Conservation (phyloP, 2,888 invertebrate genomes). For the Idaea aversata region DNA sequence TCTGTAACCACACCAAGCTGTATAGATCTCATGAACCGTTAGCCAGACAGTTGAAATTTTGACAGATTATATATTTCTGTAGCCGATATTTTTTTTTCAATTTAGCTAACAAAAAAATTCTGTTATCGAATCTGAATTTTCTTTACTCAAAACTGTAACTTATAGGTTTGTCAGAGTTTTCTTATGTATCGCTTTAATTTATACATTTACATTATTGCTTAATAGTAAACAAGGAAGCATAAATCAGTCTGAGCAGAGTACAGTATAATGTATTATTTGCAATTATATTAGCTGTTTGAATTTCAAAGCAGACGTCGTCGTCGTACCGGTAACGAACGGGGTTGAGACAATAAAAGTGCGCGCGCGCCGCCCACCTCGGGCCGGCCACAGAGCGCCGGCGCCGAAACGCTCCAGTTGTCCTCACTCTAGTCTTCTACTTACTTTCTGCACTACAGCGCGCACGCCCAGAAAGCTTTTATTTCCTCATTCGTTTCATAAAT, state of each 20-base stretch:
- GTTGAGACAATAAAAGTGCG: constrained; percentile 56
- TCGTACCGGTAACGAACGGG: constrained; percentile 39
- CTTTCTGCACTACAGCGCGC: constrained; percentile 2
- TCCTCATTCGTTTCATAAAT: neutral
- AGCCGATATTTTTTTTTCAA: no score
- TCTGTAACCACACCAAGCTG: no score
- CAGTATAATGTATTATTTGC: constrained; percentile 44
- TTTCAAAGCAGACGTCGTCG: constrained; percentile 48
- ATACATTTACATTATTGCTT: neutral
- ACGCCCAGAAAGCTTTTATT: neutral
- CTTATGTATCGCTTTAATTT: neutral
- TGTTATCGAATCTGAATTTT: neutral
- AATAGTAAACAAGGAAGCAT: constrained; percentile 30
- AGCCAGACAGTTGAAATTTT: no score
- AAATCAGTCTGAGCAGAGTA: constrained; percentile 27
- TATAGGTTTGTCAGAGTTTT: constrained; percentile 22
- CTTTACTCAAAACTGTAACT: constrained; percentile 8
- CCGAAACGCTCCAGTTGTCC: constrained; percentile 72
- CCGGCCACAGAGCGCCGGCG: constrained; percentile 49
- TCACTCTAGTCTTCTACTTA: constrained; percentile 16
- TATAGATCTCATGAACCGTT: no score
- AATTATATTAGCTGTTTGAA: constrained; percentile 56
- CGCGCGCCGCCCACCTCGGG: constrained; percentile 40
- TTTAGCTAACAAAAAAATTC: no score
- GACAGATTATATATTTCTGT: no score